A percentile compares a stretch with the other conserved stretches of the same genome.
Evolutionary conservation across 2,113 vertebrate species (phyloP).

Genomic region (Gracilinanus agilis): DNA sequence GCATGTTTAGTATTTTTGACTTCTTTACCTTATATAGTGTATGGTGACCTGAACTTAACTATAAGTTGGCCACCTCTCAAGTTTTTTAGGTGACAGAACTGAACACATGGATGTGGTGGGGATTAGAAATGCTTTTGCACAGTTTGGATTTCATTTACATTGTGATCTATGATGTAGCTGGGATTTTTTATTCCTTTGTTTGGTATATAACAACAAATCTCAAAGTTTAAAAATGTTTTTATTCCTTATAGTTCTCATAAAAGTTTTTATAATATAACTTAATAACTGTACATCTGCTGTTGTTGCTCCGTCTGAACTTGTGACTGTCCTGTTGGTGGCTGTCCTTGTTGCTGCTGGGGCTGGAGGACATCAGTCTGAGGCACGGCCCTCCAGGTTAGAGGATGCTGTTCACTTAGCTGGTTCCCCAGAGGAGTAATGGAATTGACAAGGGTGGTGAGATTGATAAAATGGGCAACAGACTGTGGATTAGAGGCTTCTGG

Average conservation of each 20-base stretch:
- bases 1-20: background rate
- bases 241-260: background rate
- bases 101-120: background rate
- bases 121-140: slow-evolving; percentile 47
- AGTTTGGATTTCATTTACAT: slow-evolving; percentile 35
- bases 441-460: slow-evolving; percentile 96
- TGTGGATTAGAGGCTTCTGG: slow-evolving; percentile 86
- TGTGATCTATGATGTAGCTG: background rate
- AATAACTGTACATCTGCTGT: slow-evolving; percentile 97
- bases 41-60: background rate
- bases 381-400: slow-evolving; percentile 93
- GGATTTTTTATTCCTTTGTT: slow-evolving; percentile 65
- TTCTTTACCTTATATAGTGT: slow-evolving; percentile 43
- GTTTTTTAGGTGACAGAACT: slow-evolving; percentile 4
- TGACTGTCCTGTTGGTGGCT: slow-evolving; percentile 80
- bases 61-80: slow-evolving; percentile 6
- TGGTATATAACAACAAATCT: slow-evolving; percentile 80
- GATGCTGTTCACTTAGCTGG: slow-evolving; percentile 89
- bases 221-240: slow-evolving; percentile 15
- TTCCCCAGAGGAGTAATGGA: slow-evolving; percentile 90
- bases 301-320: slow-evolving; percentile 84
- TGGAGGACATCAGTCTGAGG: slow-evolving; percentile 84
- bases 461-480: slow-evolving; percentile 97
- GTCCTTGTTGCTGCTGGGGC: slow-evolving; percentile 72
- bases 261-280: slow-evolving; percentile 64